These are phyloP conservation scores for Enhydra lutris DNA, from an alignment of 2,113 vertebrate genomes.

Conservation along the genomic window DNA sequence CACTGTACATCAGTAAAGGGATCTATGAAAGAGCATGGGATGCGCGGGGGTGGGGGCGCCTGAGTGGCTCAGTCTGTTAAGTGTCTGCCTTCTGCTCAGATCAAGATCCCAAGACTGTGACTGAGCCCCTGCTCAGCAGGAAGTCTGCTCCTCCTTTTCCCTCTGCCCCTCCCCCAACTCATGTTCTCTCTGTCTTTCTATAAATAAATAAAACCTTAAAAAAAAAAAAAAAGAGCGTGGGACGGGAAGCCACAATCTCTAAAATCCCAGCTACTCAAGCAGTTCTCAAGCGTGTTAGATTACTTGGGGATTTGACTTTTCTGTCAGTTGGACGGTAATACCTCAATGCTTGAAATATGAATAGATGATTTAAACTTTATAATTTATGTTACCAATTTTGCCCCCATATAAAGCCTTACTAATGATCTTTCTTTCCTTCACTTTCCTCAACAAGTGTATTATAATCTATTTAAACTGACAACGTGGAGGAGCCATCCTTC, in stretches of 20 bases:
- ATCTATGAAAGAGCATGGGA: not conserved
- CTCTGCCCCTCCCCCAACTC: not conserved
- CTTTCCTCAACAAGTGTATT: not conserved
- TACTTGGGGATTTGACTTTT: not conserved
- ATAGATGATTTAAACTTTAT: not conserved
- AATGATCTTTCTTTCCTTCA: not conserved
- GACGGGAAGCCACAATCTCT: not conserved
- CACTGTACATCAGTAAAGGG: not conserved
- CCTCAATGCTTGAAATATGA: not conserved
- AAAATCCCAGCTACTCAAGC: not conserved
- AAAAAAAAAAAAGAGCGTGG: not conserved
- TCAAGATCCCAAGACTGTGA: not conserved
- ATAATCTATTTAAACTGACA: not conserved
- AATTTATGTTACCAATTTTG: not conserved
- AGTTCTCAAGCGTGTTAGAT: not conserved
- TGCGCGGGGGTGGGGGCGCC: not conserved
- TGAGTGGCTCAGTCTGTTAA: not conserved
- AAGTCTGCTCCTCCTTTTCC: not conserved
- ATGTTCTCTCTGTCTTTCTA: not conserved
- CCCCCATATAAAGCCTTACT: not conserved
- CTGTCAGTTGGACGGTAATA: not conserved
- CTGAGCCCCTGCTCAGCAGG: not conserved
- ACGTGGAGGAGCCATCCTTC: not conserved
- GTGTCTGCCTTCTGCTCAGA: not conserved
- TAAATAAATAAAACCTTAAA: not conserved